These are phyloP conservation scores for Nannoperca australis DNA, from an alignment of 2,797 vertebrate genomes.

Conservation along the genomic window DNA sequence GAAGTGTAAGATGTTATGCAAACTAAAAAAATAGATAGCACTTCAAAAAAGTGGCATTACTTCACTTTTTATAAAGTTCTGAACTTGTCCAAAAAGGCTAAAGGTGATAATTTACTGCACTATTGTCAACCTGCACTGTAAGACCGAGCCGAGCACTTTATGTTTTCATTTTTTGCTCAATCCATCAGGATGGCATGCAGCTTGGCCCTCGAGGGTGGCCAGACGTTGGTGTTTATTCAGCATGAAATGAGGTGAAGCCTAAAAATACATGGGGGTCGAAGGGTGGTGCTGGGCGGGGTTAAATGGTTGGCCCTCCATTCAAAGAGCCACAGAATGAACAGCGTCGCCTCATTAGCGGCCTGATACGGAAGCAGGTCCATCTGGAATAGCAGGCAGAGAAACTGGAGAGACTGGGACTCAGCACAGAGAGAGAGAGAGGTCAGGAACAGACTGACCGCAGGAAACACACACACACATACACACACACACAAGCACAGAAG, in stretches of 20 bases:
- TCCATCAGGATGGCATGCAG: conserved; percentile 18
- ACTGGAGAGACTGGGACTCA: conserved; percentile 46
- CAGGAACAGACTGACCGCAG: conserved; percentile 37
- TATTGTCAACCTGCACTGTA: neutral
- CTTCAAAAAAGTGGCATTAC: neutral
- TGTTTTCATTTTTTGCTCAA: conserved; percentile 22
- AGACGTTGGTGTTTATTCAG: conserved; percentile 68
- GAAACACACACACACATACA: conserved; percentile 6
- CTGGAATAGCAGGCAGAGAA: conserved; percentile 53
- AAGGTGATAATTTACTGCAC: conserved; percentile 4
- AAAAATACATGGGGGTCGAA: conserved; percentile 66
- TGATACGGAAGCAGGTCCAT: conserved; percentile 56
- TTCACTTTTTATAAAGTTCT: neutral
- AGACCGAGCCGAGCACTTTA: neutral
- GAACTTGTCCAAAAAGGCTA: neutral
- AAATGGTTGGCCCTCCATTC: conserved; percentile 71
- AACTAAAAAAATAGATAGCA: neutral
- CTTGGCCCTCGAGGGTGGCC: conserved; percentile 28
- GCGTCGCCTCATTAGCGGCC: conserved; percentile 64
- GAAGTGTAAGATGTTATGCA: neutral
- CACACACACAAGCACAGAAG: neutral
- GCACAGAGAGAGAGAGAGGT: conserved; percentile 9
- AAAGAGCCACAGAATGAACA: conserved; percentile 63
- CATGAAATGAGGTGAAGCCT: conserved; percentile 75
- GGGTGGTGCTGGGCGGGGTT: conserved; percentile 44